A percentile compares a stretch with the other conserved stretches of the same genome.
Conservation (phyloP, 2,888 invertebrate species). For the Heteromyza rotundicornis region DNA sequence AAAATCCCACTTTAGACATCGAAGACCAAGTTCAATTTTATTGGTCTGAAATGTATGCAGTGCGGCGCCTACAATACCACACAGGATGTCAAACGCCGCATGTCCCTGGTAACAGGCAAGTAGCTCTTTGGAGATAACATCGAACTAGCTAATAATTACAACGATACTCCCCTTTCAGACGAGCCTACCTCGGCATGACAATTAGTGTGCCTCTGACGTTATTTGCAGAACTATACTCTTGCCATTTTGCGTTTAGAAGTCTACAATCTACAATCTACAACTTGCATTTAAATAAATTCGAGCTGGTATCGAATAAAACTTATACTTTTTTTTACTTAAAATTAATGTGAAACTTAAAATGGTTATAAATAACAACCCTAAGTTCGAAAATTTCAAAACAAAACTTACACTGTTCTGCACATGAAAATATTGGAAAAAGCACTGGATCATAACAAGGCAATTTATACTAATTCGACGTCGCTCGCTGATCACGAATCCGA, state of each 20-base stretch:
- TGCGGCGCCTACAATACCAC: conserved; percentile 94
- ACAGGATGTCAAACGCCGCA: conserved; percentile 66
- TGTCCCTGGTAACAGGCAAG: conserved; percentile 50
- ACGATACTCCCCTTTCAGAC: conserved; percentile 36
- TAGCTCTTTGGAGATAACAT: neutral
- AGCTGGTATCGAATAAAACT: conserved; percentile 55
- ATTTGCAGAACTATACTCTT: neutral
- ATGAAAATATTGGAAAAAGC: too few species aligned
- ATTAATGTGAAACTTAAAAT: too few species aligned
- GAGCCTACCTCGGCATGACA: conserved; percentile 56
- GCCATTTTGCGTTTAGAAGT: conserved; percentile 6
- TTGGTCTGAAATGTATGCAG: conserved; percentile 83
- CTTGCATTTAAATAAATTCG: conserved; percentile 44
- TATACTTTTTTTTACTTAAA: too few species aligned
- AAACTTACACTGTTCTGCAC: too few species aligned
- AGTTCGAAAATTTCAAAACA: too few species aligned
- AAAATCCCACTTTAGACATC: conserved; percentile 68
- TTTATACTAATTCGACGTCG: too few species aligned
- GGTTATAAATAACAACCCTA: too few species aligned
- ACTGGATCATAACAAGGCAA: too few species aligned
- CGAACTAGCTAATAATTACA: neutral
- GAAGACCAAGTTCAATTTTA: conserved; percentile 83
- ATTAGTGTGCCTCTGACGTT: neutral
- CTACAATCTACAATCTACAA: neutral
- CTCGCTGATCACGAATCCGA: too few species aligned